A percentile compares a stretch with the other conserved stretches of the same genome.
phyloP scores from a whole-genome alignment of 30 jellyfish, hydroid and myxozoan species.

The Cassiopea xamachana region DNA sequence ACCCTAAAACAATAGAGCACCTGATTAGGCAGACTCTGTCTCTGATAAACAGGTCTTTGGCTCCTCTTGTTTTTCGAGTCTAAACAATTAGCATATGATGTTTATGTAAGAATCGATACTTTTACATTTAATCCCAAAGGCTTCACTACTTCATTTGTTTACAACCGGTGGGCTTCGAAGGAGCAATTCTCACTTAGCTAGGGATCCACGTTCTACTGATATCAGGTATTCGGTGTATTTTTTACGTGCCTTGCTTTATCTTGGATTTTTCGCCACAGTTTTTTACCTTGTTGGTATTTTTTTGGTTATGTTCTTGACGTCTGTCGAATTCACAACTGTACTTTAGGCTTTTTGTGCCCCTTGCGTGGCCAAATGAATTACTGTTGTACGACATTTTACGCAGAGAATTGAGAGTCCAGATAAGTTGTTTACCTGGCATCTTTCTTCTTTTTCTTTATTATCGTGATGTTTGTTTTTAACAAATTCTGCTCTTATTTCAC shows the following conservation, averaged over 20 bases:
- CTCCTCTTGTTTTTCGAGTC: constrained; percentile 19
- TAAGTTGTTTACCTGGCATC: too few species aligned
- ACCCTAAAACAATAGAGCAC: constrained; percentile 40
- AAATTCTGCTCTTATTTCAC: too few species aligned
- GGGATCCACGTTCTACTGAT: neutral
- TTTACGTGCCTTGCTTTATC: neutral
- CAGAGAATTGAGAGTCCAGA: too few species aligned
- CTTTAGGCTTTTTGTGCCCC: too few species aligned
- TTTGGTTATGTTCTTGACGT: too few species aligned
- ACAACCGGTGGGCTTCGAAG: neutral
- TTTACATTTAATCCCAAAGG: neutral
- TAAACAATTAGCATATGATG: constrained; percentile 35
- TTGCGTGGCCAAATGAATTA: too few species aligned
- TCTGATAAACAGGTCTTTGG: constrained; percentile 41
- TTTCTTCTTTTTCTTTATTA: too few species aligned
- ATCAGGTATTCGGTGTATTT: neutral
- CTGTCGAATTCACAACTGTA: too few species aligned
- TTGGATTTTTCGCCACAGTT: neutral
- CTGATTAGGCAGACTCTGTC: constrained; percentile 42
- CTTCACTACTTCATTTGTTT: neutral
- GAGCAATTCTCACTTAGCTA: neutral
- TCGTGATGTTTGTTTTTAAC: too few species aligned
- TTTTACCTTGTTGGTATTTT: too few species aligned
- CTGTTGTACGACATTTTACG: too few species aligned
- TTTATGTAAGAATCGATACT: constrained; percentile 25